Evolutionary conservation across 2,113 vertebrate genomes (phyloP).

Genomic region (Columba janthina): DNA sequence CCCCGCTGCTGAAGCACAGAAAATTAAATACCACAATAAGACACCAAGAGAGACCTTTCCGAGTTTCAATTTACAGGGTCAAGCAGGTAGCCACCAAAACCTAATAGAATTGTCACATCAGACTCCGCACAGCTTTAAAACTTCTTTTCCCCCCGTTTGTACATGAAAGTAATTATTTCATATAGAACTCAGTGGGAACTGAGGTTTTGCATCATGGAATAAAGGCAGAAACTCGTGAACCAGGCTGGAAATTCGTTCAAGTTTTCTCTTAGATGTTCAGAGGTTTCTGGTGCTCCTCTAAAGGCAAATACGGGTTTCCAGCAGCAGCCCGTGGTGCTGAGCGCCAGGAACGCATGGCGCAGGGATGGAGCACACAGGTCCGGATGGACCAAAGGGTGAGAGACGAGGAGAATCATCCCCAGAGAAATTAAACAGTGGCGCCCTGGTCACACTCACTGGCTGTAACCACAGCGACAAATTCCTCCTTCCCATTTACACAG

Average conservation of each 20-base stretch:
- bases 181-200: neutral
- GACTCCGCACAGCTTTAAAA: neutral
- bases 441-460: neutral
- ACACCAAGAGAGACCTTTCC: neutral
- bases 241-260: neutral
- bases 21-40: conserved; percentile 9
- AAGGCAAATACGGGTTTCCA: neutral
- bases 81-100: conserved; percentile 11
- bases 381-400: neutral
- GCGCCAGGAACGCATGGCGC: neutral
- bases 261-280: neutral
- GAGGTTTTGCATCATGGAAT: neutral
- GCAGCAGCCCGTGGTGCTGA: fast-evolving
- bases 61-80: conserved; percentile 66
- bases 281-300: neutral
- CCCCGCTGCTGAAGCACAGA: neutral
- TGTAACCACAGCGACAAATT: fast-evolving
- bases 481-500: neutral
- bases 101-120: conserved; percentile 56
- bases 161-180: conserved; percentile 42
- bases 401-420: neutral
- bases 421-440: fast-evolving
- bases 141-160: neutral
- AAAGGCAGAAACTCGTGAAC: neutral
- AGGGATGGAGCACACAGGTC: fast-evolving